Base-by-base conservation (phyloP, 2,113 vertebrate species). In the Taurulus bubalis region DNA sequence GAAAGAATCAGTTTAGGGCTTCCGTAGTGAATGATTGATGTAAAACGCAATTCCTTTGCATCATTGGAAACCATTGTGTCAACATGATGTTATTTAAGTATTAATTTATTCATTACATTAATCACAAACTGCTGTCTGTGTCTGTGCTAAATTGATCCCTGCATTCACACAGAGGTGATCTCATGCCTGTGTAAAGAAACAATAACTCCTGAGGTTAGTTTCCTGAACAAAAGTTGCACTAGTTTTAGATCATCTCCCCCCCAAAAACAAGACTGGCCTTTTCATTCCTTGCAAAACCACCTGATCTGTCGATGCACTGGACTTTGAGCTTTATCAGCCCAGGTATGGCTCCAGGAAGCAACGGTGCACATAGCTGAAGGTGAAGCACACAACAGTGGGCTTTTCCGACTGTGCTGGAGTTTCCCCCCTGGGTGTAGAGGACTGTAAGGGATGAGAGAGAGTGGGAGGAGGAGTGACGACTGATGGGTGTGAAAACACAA, bases 321-420 rank as follows among this genome's bases (percentile, higher is more conserved):
- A 5, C 47, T 26, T 62, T 63, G 12, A 71, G 64, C 78, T 84
- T 79, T 68, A 59, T 70, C 63, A 67, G 60, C 78, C 79, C 26
- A 75, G 55, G 63, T 6, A 15, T 58, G 71, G 24, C 71, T 82
- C 63, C 59, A 76, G 83, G 81, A 89, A 89, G 55, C 71, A 3
- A n/a, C 1, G 7, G 24, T 14, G 22, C 34, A 55, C 38, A 15
- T 10, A 34, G 60, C 34, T 56, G 14, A 76, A 76, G 67, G 51
- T 59, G 28, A 80, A 80, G 45, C n/a, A 69, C 63, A 51, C 73
- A 71, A 60, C 28, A 8, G 26, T n/a, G 38, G 47, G 28, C 28
- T 64, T 76, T n/a, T 71, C 7, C 51, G 26, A 47, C 59, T 24
- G 38, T 45, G 38, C 51, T 24, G 76, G 87, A 75, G 68, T 87